Percentiles rank a stretch among this genome's conserved stretches.
Evolutionary conservation across 2,797 vertebrate species (phyloP).

Genomic region (Phaenicophaeus curvirostris): DNA sequence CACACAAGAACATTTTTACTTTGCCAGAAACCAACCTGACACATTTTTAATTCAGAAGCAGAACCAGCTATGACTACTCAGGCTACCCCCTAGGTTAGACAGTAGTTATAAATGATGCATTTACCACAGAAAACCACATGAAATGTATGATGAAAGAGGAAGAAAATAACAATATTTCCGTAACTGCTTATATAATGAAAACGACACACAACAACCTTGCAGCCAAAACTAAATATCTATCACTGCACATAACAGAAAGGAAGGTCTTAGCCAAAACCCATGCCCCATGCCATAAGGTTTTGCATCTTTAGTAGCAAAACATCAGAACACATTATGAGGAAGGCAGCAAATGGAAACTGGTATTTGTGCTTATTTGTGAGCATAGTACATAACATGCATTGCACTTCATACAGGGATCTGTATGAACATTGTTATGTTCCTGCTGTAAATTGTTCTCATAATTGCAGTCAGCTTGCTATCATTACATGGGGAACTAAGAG

Average conservation of each 20-base stretch:
- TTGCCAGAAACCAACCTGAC: not conserved
- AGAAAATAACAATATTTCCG: not conserved
- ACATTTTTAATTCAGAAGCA: not conserved
- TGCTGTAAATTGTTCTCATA: not conserved
- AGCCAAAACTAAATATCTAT: not conserved
- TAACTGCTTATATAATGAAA: not conserved
- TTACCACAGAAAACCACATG: not conserved
- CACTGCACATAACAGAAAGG: not conserved
- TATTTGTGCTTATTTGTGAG: not conserved
- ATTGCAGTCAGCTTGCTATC: not conserved
- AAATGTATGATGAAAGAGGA: not conserved
- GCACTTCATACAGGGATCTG: accelerated
- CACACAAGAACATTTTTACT: not conserved
- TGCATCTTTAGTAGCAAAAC: not conserved
- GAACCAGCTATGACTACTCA: not conserved
- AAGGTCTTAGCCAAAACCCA: not conserved
- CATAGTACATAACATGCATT: not conserved
- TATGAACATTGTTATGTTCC: not conserved
- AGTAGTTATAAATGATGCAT: not conserved
- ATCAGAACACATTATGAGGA: not conserved
- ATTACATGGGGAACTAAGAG: not conserved
- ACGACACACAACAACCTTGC: not conserved
- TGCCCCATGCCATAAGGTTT: not conserved
- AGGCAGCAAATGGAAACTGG: not conserved
- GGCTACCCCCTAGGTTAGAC: not conserved